These are phyloP conservation scores for Baronia brevicornis DNA, from an alignment of 2,888 invertebrate genomes.

Conservation along the genomic window DNA sequence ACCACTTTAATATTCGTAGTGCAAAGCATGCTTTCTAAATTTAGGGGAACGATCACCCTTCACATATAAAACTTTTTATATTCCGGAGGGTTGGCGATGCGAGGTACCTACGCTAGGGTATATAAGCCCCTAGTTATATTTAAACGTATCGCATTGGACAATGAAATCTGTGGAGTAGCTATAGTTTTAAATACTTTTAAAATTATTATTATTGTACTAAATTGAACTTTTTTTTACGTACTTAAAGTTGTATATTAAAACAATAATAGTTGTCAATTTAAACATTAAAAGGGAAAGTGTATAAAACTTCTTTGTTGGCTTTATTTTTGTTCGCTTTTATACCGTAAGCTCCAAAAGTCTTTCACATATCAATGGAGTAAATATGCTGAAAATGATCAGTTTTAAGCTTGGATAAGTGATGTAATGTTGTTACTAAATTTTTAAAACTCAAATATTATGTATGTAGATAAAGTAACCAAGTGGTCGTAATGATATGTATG, in stretches of 20 bases:
- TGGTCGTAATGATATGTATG: too few relatives aligned
- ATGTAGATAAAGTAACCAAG: too few relatives aligned
- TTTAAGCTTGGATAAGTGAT: too few relatives aligned
- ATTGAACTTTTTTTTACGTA: not conserved
- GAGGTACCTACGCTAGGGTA: constrained; percentile 55
- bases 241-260: not conserved
- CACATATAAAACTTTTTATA: constrained; percentile 56
- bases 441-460: too few relatives aligned
- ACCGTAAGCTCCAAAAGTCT: too few relatives aligned
- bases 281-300: too few relatives aligned
- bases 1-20: constrained; percentile 64
- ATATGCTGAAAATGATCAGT: too few relatives aligned
- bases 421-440: too few relatives aligned
- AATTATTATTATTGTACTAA: not conserved
- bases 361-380: too few relatives aligned
- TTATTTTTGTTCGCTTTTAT: too few relatives aligned
- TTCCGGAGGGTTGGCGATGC: constrained; percentile 50
- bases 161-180: constrained; percentile 29
- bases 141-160: constrained; percentile 37
- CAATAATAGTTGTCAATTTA: too few relatives aligned
- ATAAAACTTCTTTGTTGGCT: too few relatives aligned
- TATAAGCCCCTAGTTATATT: constrained; percentile 59
- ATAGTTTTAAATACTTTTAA: constrained; percentile 6
- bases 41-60: constrained; percentile 57
- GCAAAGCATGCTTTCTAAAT: constrained; percentile 68